Evolutionary conservation across 2,888 invertebrate species (phyloP).

Genomic region (Drosophila aldrichi): DNA sequence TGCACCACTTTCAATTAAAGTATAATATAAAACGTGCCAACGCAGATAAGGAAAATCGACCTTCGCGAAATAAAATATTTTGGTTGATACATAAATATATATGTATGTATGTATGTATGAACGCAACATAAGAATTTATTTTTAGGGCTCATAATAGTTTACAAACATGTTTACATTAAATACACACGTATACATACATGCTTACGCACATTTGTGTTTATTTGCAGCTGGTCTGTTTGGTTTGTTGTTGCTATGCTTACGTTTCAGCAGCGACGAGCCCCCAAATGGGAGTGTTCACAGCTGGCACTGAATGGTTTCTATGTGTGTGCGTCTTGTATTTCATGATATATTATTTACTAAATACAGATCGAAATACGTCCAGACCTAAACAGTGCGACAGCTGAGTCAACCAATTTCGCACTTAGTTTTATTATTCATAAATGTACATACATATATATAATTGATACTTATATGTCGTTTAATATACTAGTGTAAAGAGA

Average conservation of each 20-base stretch:
- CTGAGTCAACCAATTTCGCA: not conserved
- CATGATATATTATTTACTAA: not conserved
- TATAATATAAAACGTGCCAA: conserved; percentile 27
- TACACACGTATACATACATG: conserved; percentile 1
- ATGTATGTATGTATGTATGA: not conserved
- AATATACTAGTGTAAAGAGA: not conserved
- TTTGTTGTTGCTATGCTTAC: conserved; percentile 9
- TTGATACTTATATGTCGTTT: not conserved
- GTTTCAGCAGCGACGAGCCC: conserved; percentile 46
- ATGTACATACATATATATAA: not conserved
- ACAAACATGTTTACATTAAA: conserved; percentile 2
- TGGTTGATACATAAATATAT: not conserved
- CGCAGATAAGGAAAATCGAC: conserved; percentile 38
- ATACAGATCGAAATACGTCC: not conserved
- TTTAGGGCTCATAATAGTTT: conserved; percentile 30
- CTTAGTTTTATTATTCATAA: not conserved
- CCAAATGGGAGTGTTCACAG: conserved; percentile 50
- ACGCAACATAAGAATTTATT: conserved; percentile 30
- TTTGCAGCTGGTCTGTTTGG: conserved; percentile 23
- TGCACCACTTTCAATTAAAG: not conserved
- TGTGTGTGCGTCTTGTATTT: not conserved
- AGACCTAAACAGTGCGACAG: not conserved
- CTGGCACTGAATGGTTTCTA: conserved; percentile 12
- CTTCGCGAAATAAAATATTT: conserved; percentile 35
- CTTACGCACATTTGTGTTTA: not conserved